Conservation (phyloP, 2,888 invertebrate species). For the Drosophila monieri region DNA sequence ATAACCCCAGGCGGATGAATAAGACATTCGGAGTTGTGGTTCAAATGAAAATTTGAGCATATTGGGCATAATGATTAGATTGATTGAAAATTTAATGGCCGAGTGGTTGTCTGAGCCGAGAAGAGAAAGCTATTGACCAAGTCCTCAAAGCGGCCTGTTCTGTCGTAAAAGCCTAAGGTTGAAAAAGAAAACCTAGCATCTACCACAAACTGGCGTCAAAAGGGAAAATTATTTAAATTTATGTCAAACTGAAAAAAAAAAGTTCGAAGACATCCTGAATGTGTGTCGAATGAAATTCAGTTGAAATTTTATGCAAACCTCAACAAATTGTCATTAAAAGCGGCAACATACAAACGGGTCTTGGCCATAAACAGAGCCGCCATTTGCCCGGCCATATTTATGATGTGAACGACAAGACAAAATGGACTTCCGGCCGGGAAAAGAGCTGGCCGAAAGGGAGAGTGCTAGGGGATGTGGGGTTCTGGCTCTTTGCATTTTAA, state of each 20-base stretch:
- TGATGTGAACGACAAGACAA: constrained; percentile 80
- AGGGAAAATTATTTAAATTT: constrained; percentile 75
- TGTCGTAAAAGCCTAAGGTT: constrained; percentile 16
- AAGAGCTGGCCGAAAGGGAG: constrained; percentile 6
- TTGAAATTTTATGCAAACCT: constrained; percentile 73
- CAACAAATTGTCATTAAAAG: constrained; percentile 78
- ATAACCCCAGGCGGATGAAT: constrained; percentile 30
- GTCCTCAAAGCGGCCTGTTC: neutral
- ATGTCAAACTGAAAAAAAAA: constrained; percentile 49
- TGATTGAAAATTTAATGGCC: constrained; percentile 41
- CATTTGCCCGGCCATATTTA: constrained; percentile 73
- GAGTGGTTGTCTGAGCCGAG: constrained; percentile 9
- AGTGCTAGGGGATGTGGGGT: constrained; percentile 8
- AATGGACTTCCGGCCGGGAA: constrained; percentile 72
- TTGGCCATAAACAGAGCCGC: constrained; percentile 67
- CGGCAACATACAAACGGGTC: constrained; percentile 42
- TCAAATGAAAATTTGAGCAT: constrained; percentile 10
- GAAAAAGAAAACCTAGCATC: constrained; percentile 11
- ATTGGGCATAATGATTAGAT: constrained; percentile 37
- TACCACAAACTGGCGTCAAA: constrained; percentile 43
- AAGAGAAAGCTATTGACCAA: constrained; percentile 1
- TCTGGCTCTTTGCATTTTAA: constrained; percentile 72
- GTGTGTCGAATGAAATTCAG: constrained; percentile 71
- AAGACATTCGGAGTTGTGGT: constrained; percentile 33
- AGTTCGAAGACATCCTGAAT: constrained; percentile 28